Evolutionary conservation across 2,888 invertebrate species (phyloP).

Genomic region (Troglohyphantes excavatus): DNA sequence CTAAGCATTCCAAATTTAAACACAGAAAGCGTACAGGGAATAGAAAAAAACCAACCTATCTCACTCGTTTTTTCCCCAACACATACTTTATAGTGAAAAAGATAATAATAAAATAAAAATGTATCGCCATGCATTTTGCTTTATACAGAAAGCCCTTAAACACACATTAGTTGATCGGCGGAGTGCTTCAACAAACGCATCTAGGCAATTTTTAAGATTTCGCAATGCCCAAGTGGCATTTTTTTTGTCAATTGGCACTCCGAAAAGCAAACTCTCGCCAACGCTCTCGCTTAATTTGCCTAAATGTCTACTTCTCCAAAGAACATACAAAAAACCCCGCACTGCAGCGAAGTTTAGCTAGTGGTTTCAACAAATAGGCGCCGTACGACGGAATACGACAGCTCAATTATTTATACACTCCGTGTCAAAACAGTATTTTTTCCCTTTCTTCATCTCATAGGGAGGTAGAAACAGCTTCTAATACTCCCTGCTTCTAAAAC

Average conservation of each 20-base stretch:
- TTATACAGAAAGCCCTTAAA: constrained; percentile 58
- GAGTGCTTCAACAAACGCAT: constrained; percentile 37
- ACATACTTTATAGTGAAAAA: background rate
- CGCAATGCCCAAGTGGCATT: constrained; percentile 60
- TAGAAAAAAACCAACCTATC: constrained; percentile 4
- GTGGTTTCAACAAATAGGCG: constrained; percentile 41
- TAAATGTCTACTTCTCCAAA: constrained; percentile 72
- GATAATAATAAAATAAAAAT: constrained; percentile 7
- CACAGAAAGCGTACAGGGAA: background rate
- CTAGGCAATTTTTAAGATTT: constrained; percentile 66
- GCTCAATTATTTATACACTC: constrained; percentile 71
- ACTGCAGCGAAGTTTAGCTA: background rate
- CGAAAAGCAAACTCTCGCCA: constrained; percentile 17
- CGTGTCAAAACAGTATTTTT: constrained; percentile 63
- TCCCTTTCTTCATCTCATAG: constrained; percentile 35
- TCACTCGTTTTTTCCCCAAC: background rate
- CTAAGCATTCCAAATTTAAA: constrained; percentile 26
- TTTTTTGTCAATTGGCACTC: constrained; percentile 48
- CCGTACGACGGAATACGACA: constrained; percentile 38
- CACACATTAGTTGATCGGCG: constrained; percentile 52
- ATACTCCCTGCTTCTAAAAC: constrained; percentile 34
- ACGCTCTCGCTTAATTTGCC: constrained; percentile 69
- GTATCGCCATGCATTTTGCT: background rate
- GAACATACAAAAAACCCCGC: constrained; percentile 37
- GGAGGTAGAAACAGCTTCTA: constrained; percentile 14